Evolutionary conservation across 2,113 vertebrate genomes (phyloP), one percentile per base, ranked within the genome.

Genomic region (Illadopsis cleaveri): DNA sequence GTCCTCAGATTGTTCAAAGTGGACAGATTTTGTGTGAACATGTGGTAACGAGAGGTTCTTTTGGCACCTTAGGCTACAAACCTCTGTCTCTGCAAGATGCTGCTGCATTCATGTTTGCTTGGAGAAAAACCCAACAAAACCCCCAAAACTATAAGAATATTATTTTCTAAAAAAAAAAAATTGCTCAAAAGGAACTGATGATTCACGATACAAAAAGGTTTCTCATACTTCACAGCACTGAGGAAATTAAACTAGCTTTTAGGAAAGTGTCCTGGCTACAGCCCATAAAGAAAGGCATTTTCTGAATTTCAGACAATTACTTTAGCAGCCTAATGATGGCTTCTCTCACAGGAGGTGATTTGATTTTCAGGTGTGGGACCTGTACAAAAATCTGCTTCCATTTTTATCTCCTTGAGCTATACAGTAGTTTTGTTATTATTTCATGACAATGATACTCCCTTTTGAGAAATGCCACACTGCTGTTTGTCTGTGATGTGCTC

Each of bases 361-460:
- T 0, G 0, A 4, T 61, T 60, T 88, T 40, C 48, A 57, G 37
- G 21, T 76, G 28, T 0, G 0, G 15, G 38, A 48, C 22, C 48
- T 21, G 20, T 60, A 50, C 50, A 61, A 70, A 86, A 61, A 30
- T 45, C 40, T 86, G 42, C 30, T 88, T 65, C 68, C 24, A 31
- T 83, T 76, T 77, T 64, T 30, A 35, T 16, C 17, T 47, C 50
- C 31, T 44, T 53, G 64, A 86, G 21, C 72, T 77, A 33, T 22
- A 42, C n/a, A 53, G 25, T 15, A 65, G 53, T 35, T 82, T 45
- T 56, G 54, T n/a, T 73, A 10, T 53, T 65, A 69, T 61, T 89
- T 91, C 18, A 47, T 7, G 8, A 56, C 0, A 9, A 40, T 62
- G 28, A 35, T 25, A 38, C 5, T 76, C 30, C 33, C 23, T 3